phyloP scores from a whole-genome alignment of 2,113 vertebrate species.

The Lepisosteus oculatus region DNA sequence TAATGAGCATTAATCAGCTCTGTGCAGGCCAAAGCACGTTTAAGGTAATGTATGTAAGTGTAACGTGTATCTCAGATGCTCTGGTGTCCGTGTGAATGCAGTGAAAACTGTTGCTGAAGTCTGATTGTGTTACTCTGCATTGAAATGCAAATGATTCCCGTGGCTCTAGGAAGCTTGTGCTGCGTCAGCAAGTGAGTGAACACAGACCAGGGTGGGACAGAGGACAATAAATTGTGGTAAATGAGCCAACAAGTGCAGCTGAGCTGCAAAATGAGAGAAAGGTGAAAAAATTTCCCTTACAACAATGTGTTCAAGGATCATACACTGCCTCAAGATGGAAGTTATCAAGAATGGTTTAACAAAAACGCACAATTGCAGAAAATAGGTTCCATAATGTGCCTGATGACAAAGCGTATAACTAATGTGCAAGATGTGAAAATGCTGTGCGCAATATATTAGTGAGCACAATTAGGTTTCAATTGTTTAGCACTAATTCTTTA shows the following conservation, averaged over 20 bases:
- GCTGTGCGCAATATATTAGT: too few relatives aligned
- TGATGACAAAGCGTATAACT: too few relatives aligned
- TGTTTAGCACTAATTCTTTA: too few relatives aligned
- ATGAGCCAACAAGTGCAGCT: constrained; percentile 23
- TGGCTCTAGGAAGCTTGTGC: constrained; percentile 22
- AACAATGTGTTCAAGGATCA: not conserved
- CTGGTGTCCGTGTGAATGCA: not conserved
- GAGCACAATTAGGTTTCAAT: too few relatives aligned
- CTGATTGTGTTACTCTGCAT: constrained; percentile 10
- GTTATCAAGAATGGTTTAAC: too few relatives aligned
- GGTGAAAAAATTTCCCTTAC: constrained; percentile 1
- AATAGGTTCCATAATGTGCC: too few relatives aligned
- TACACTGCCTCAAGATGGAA: not conserved
- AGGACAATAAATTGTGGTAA: constrained; percentile 30
- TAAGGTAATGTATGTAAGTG: not conserved
- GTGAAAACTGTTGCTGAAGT: constrained; percentile 12
- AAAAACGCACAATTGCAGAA: too few relatives aligned
- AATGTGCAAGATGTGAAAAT: too few relatives aligned
- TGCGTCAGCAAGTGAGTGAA: constrained; percentile 35
- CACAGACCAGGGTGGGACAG: constrained; percentile 29
- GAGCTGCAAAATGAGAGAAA: constrained; percentile 7
- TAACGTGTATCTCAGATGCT: not conserved
- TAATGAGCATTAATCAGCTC: too few relatives aligned
- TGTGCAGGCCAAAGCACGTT: too few relatives aligned
- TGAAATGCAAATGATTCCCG: constrained; percentile 24